Conservation (phyloP, 1,140 invertebrate species). For the Temnothorax longispinosus region DNA sequence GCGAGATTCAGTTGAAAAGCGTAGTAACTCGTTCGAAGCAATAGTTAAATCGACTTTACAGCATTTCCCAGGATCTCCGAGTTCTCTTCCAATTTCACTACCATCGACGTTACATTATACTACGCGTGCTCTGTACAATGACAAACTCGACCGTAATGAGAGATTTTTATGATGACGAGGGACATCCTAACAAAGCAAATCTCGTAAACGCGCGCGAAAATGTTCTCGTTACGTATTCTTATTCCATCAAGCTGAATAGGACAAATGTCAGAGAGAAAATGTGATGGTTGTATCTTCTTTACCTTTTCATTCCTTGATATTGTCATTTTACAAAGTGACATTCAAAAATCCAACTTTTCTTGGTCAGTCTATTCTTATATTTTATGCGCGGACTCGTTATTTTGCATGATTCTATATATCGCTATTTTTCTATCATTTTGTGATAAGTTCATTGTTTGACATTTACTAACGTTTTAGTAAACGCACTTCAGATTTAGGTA, state of each 20-base stretch:
- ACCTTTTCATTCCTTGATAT: conserved; percentile 7
- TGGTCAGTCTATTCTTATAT: background rate
- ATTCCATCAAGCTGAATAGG: conserved; percentile 60
- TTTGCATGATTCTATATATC: background rate
- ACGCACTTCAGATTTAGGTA: background rate
- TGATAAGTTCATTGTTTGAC: background rate
- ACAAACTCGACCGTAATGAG: conserved; percentile 66
- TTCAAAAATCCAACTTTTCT: background rate
- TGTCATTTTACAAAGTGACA: background rate
- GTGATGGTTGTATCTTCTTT: background rate
- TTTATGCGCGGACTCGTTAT: background rate
- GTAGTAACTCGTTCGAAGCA: conserved; percentile 31
- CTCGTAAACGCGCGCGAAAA: conserved; percentile 53
- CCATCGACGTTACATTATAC: background rate
- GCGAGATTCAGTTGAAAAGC: conserved; percentile 17
- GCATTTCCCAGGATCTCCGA: conserved; percentile 7
- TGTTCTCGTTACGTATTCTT: conserved; percentile 28
- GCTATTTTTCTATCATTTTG: background rate
- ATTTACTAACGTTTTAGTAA: background rate
- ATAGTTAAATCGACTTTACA: conserved; percentile 56
- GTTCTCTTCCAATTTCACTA: background rate
- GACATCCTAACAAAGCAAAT: conserved; percentile 64
- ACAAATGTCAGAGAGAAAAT: conserved; percentile 19
- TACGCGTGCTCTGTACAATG: background rate
- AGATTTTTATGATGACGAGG: conserved; percentile 68